Conservation (phyloP, 2,888 invertebrate genomes). For the Coelinius sp. region DNA sequence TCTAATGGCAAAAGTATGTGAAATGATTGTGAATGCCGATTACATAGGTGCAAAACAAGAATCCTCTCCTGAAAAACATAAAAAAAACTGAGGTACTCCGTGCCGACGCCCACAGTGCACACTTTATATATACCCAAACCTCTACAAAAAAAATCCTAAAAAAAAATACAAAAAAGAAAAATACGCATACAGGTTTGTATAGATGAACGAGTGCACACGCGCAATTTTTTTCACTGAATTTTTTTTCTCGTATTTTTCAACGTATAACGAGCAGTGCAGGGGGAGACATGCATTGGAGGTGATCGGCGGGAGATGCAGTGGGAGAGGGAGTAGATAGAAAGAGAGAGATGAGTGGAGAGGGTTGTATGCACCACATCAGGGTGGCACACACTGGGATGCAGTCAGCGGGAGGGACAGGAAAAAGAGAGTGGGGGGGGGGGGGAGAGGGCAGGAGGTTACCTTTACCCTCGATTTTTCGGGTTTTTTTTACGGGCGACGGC, state of each 20-base stretch:
- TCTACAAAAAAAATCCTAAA: background rate
- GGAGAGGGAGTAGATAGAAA: constrained; percentile 44
- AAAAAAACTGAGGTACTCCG: constrained; percentile 31
- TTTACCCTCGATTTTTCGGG: constrained; percentile 70
- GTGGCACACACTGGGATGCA: constrained; percentile 29
- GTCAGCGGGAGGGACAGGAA: constrained; percentile 47
- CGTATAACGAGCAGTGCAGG: constrained; percentile 56
- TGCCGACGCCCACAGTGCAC: constrained; percentile 44
- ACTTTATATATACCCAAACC: constrained; percentile 41
- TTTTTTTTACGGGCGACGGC: constrained; percentile 64
- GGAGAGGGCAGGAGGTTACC: constrained; percentile 56
- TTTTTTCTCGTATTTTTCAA: constrained; percentile 43
- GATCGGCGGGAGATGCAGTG: constrained; percentile 38
- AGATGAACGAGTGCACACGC: constrained; percentile 35
- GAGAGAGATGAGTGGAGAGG: constrained; percentile 39
- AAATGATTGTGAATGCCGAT: constrained; percentile 69
- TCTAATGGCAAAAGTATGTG: constrained; percentile 70
- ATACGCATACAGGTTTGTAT: constrained; percentile 18
- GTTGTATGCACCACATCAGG: constrained; percentile 29
- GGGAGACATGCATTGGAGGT: constrained; percentile 58
- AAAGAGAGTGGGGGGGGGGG: constrained; percentile 61
- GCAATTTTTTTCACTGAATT: constrained; percentile 28
- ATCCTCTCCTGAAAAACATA: constrained; percentile 49
- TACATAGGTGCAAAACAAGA: constrained; percentile 67
- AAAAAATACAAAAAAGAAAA: constrained; percentile 29